Evolutionary conservation across 64 coral and sea anemone species (phyloP).

Genomic region (Pachyseris speciosa): DNA sequence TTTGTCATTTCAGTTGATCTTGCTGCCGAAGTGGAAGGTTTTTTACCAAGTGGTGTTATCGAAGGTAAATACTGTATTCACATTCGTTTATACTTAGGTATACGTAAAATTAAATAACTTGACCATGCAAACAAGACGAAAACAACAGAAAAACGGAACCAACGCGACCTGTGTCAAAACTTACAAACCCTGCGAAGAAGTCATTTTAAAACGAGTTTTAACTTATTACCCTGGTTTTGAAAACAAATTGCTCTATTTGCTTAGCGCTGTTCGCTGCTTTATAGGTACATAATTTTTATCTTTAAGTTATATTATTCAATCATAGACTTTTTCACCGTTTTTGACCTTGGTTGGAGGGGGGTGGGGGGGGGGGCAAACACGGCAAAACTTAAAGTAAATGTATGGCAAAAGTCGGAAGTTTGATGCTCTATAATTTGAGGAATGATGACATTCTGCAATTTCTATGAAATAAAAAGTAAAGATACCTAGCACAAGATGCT

Average conservation of each 20-base stretch:
- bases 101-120: slow-evolving; percentile 12
- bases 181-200: slow-evolving; percentile 9
- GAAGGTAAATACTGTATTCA: slow-evolving; percentile 33
- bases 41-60: not conserved
- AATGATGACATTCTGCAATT: no score
- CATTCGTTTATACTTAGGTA: not conserved
- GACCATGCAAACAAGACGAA: slow-evolving; percentile 15
- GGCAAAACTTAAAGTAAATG: no score
- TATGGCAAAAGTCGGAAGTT: no score
- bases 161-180: not conserved
- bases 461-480: no score
- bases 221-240: not conserved
- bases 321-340: no score
- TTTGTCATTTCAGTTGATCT: slow-evolving; percentile 5
- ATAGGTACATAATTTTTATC: no score
- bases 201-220: not conserved
- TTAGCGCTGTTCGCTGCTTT: not conserved
- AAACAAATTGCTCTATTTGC: slow-evolving; percentile 13
- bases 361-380: no score
- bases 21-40: slow-evolving; percentile 20
- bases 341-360: no score
- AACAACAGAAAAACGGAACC: slow-evolving; percentile 12
- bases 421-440: no score
- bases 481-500: no score
- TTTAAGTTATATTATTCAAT: no score